Conservation (phyloP, 2,797 vertebrate genomes). For the Rhincodon typus region DNA sequence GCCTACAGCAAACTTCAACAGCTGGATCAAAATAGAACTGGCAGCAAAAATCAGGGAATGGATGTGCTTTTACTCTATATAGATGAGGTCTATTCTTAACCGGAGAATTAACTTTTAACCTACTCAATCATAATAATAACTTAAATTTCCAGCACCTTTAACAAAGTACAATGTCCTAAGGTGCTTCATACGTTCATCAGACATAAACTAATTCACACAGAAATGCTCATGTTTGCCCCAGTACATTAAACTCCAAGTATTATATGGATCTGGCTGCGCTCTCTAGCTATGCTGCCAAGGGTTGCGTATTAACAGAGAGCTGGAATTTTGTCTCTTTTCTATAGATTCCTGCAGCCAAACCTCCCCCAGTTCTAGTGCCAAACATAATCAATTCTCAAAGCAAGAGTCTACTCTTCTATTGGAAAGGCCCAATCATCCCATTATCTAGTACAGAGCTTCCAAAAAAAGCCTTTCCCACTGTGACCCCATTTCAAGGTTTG, state of each 20-base stretch:
- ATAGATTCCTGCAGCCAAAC: background rate
- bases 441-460: too few species aligned
- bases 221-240: background rate
- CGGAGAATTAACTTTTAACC: background rate
- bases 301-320: background rate
- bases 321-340: background rate
- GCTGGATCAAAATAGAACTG: background rate
- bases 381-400: background rate
- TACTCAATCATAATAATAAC: background rate
- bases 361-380: background rate
- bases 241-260: background rate
- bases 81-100: background rate
- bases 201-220: background rate
- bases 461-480: too few species aligned
- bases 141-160: background rate
- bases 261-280: background rate
- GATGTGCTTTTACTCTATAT: background rate
- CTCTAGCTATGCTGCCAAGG: background rate
- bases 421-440: background rate
- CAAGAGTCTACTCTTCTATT: background rate
- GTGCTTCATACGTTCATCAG: background rate
- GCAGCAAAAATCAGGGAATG: background rate
- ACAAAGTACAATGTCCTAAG: background rate
- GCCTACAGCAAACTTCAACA: background rate
- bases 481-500: too few species aligned